phyloP scores from a whole-genome alignment of 2,797 vertebrate genomes.

The Karalla daura region DNA sequence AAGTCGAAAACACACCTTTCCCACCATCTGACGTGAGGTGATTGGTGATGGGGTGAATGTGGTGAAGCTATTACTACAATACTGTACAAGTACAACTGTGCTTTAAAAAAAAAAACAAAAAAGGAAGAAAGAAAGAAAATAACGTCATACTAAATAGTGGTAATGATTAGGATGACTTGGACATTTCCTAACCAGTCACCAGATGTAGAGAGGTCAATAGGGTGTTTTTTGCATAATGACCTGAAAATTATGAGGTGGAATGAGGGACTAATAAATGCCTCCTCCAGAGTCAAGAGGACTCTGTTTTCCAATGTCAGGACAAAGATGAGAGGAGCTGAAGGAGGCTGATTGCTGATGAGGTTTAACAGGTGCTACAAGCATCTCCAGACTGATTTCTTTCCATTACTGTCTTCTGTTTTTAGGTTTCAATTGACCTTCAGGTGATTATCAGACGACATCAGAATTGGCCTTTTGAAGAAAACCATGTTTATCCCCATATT shows the following conservation, averaged over 20 bases:
- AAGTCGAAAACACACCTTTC: conserved; percentile 8
- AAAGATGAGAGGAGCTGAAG: too few relatives aligned
- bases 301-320: conserved; percentile 1
- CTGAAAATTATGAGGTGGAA: neutral
- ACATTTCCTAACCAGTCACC: neutral
- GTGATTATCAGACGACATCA: too few relatives aligned
- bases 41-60: conserved; percentile 2
- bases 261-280: neutral
- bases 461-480: too few relatives aligned
- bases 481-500: too few relatives aligned
- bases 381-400: neutral
- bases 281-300: conserved; percentile 10
- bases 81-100: too few relatives aligned
- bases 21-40: conserved; percentile 5
- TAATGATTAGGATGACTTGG: too few relatives aligned
- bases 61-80: too few relatives aligned
- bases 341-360: neutral
- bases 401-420: neutral
- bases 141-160: too few relatives aligned
- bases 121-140: too few relatives aligned
- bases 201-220: neutral
- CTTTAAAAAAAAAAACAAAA: too few relatives aligned
- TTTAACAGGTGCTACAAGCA: neutral
- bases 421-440: neutral
- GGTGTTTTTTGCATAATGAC: neutral